Evolutionary conservation across 2,888 invertebrate species (phyloP), one percentile per base, ranked within the genome.

Genomic region (Chromoteleia sp.): DNA sequence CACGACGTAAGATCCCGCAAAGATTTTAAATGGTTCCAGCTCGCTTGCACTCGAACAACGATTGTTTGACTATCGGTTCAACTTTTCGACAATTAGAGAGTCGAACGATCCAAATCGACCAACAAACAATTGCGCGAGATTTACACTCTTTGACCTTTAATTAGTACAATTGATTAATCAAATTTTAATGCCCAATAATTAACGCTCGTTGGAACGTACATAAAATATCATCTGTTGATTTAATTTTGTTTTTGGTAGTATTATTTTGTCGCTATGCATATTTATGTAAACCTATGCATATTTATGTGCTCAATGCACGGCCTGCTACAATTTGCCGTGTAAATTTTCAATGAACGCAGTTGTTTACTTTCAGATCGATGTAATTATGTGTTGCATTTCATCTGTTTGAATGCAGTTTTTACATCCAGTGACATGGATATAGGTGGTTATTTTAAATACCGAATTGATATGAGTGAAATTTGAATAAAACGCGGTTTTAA

Each of bases 261-360:
- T 48, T 56, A 58, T 70, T 45, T 58, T 10, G 33, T 21, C 7
- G 12, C 25, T 21, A 15, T 36, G 36, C 45, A 48, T 48, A 70
- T 70, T 70, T 45, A 70, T 58, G 39, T 41, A 36, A 25, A 50
- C 36, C 21, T 50, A 65, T 50, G 36, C 63, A 65, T 65, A 65
- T 65, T 65, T 65, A 36, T 50, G 21, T 36, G 12, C 14, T n/a
- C 33, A 12, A 63, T 45, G 41, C 33, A 68, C 56, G 30, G 56
- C 14, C n/a, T 0, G 17, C 43, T 41, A 33, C 12, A 56, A 56
- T 68, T 56, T 33, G 12, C 5, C 17, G 6, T 54, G 58, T 48
- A 45, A 45, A 58, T 45, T 33, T 58, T 30, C 58, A 48, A 68
- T 36, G 58, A 48, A 36, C 48, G 25, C 30, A 4, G 17, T 45